Conservation (phyloP, 2,888 invertebrate genomes). For the Tuberolachnus salignus region DNA sequence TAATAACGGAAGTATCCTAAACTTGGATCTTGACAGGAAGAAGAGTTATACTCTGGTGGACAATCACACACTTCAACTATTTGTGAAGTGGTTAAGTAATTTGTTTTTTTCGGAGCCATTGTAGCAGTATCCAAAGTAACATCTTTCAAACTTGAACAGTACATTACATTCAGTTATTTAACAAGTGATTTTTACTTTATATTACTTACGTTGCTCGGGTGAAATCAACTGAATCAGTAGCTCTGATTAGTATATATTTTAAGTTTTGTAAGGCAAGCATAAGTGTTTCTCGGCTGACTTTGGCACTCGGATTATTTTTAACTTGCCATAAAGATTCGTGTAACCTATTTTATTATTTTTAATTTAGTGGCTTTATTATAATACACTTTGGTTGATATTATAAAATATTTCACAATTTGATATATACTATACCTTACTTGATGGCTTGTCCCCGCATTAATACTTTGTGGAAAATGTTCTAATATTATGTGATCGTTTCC, state of each 20-base stretch:
- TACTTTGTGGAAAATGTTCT: slow-evolving; percentile 70
- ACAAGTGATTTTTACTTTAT: not conserved
- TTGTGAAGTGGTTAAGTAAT: slow-evolving; percentile 71
- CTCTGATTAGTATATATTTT: slow-evolving; percentile 78
- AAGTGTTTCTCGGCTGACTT: slow-evolving; percentile 76
- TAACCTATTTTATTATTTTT: slow-evolving; percentile 62
- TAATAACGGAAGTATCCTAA: slow-evolving; percentile 82
- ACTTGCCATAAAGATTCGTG: slow-evolving; percentile 82
- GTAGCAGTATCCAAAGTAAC: slow-evolving; percentile 83
- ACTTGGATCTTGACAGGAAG: slow-evolving; percentile 89
- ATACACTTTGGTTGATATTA: not conserved
- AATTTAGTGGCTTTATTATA: not conserved
- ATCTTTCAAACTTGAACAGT: slow-evolving; percentile 69
- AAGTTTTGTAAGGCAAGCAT: slow-evolving; percentile 93
- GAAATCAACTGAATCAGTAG: slow-evolving; percentile 71
- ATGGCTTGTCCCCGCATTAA: slow-evolving; percentile 63
- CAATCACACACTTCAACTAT: slow-evolving; percentile 89
- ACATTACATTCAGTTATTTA: not conserved
- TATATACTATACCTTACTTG: slow-evolving; percentile 64
- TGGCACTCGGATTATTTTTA: slow-evolving; percentile 65
- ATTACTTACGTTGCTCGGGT: slow-evolving; percentile 66
- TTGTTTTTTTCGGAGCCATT: slow-evolving; percentile 66
- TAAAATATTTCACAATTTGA: not conserved
- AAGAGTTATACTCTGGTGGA: slow-evolving; percentile 78
- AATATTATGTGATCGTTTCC: slow-evolving; percentile 76